Evolutionary conservation across 2,888 invertebrate genomes (phyloP).

Genomic region (Stegophylla sp.): DNA sequence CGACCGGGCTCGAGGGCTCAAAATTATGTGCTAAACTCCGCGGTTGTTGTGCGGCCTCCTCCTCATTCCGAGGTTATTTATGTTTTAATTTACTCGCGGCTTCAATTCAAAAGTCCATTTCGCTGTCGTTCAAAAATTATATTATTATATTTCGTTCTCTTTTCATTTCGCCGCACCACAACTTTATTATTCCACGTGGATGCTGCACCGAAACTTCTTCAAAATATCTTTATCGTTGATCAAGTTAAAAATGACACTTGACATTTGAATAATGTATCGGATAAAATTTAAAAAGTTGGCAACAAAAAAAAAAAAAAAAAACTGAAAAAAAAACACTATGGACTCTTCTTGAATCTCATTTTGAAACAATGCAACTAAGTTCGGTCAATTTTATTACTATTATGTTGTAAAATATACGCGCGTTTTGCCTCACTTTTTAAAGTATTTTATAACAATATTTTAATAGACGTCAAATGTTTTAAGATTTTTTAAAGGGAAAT

Average conservation of each 20-base stretch:
- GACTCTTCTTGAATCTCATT: conserved; percentile 2
- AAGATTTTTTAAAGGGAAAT: conserved; percentile 1
- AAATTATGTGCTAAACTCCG: conserved; percentile 7
- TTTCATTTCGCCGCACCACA: conserved; percentile 10
- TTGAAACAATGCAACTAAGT: conserved; percentile 1
- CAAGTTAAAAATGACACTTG: conserved; percentile 34
- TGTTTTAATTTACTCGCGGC: conserved; percentile 21
- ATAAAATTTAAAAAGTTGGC: conserved; percentile 4
- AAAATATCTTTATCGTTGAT: conserved; percentile 17
- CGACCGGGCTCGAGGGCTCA: too few species aligned
- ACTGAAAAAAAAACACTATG: background rate
- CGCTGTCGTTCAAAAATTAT: background rate
- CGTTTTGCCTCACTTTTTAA: background rate
- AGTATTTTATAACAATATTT: conserved; percentile 21
- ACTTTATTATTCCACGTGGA: background rate
- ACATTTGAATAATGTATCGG: conserved; percentile 32
- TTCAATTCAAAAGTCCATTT: conserved; percentile 11
- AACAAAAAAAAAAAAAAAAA: background rate
- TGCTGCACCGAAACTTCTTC: background rate
- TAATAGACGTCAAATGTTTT: conserved; percentile 28
- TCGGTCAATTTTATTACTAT: background rate
- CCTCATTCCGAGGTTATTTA: conserved; percentile 16
- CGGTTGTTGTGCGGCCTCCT: background rate
- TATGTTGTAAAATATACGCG: background rate
- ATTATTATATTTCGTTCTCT: background rate